phyloP scores from a whole-genome alignment of 2,888 invertebrate species.

The Noctua pronuba region DNA sequence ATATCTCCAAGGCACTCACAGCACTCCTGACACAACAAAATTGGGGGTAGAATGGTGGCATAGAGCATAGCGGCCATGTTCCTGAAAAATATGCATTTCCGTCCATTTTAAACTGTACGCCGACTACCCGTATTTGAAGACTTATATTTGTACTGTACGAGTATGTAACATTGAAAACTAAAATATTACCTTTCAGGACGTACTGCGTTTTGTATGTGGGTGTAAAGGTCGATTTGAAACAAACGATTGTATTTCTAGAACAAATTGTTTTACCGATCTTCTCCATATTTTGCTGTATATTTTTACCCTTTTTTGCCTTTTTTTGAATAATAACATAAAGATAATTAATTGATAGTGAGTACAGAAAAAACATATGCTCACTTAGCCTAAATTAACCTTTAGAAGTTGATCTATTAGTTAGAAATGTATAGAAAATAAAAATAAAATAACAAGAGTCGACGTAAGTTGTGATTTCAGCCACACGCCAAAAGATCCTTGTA shows the following conservation, averaged over 20 bases:
- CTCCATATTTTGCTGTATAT: background rate
- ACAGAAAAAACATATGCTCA: background rate
- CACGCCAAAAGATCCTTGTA: background rate
- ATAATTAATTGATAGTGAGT: too few relatives aligned
- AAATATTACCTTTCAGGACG: constrained; percentile 5
- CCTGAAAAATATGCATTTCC: constrained; percentile 51
- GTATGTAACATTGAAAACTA: background rate
- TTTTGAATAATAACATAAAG: too few relatives aligned
- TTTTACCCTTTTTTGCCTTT: background rate
- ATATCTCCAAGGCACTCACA: constrained; percentile 41
- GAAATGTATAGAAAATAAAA: background rate
- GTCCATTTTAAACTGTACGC: constrained; percentile 46
- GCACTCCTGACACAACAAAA: constrained; percentile 32
- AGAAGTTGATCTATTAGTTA: background rate
- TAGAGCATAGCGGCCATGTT: constrained; percentile 14
- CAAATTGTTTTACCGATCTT: background rate
- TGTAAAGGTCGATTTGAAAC: background rate
- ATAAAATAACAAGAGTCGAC: too few relatives aligned
- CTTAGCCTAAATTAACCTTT: background rate
- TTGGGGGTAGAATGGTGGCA: constrained; percentile 28
- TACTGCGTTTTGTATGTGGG: background rate
- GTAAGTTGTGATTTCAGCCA: background rate
- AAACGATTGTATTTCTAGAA: too few relatives aligned
- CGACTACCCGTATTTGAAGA: constrained; percentile 33
- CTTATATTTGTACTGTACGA: background rate